phyloP scores from a whole-genome alignment of 2,113 vertebrate species.

The Nothocercus nigrocapillus region DNA sequence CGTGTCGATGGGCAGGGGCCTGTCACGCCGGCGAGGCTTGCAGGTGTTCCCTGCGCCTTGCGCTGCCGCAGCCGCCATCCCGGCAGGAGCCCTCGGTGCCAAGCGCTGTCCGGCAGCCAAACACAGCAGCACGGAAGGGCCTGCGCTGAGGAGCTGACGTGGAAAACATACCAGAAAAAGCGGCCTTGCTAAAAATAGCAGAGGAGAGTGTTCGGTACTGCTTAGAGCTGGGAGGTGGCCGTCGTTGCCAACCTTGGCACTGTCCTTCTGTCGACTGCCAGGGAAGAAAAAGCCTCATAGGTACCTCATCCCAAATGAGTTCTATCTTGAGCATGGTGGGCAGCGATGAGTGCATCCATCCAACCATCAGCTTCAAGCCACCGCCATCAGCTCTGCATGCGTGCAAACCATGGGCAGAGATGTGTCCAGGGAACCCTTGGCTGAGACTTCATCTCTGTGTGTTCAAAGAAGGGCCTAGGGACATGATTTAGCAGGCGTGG shows the following conservation, averaged over 20 bases:
- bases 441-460: too few species aligned
- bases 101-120: accelerated
- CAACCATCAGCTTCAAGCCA: accelerated
- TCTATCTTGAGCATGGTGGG: accelerated
- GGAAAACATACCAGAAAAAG: background rate
- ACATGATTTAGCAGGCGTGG: too few species aligned
- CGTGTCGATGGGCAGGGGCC: background rate
- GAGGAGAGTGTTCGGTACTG: accelerated
- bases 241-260: background rate
- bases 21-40: accelerated
- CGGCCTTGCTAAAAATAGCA: background rate
- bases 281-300: background rate
- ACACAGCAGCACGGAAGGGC: background rate
- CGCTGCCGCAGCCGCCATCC: accelerated
- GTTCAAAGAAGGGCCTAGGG: background rate
- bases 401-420: background rate
- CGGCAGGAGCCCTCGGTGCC: background rate
- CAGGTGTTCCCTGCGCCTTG: background rate
- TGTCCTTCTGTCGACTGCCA: background rate
- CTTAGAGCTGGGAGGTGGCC: background rate
- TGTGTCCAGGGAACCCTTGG: background rate
- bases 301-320: background rate
- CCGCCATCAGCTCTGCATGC: background rate
- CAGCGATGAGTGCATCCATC: background rate
- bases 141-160: background rate